These are phyloP conservation scores for Zophobas morio DNA, from an alignment of 1,140 invertebrate genomes.

Conservation along the genomic window DNA sequence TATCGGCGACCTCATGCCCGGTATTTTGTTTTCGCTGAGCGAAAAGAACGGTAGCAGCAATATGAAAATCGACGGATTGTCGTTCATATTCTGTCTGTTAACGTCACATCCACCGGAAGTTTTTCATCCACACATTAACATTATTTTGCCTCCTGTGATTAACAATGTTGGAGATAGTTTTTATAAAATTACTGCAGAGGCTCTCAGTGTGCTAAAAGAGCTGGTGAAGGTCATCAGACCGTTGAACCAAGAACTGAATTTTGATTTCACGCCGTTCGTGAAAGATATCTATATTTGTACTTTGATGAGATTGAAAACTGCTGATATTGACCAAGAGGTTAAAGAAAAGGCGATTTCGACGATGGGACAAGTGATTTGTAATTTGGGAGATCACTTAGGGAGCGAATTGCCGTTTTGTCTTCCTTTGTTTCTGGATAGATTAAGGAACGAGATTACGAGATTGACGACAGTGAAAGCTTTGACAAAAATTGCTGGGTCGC, in stretches of 20 bases:
- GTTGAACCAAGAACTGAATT: conserved; percentile 77
- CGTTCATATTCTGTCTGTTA: conserved; percentile 92
- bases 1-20: conserved; percentile 88
- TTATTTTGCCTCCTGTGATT: conserved; percentile 91
- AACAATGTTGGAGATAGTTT: conserved; percentile 94
- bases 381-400: conserved; percentile 88
- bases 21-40: conserved; percentile 91
- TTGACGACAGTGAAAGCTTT: conserved; percentile 96
- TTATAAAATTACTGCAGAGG: conserved; percentile 98
- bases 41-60: conserved; percentile 97
- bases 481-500: conserved; percentile 94
- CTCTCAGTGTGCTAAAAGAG: conserved; percentile 92
- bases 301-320: conserved; percentile 88
- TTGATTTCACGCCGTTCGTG: conserved; percentile 86
- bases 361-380: conserved; percentile 95
- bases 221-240: conserved; percentile 95
- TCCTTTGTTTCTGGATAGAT: conserved; percentile 93
- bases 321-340: conserved; percentile 98
- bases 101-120: conserved; percentile 86
- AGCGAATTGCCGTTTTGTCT: conserved; percentile 87
- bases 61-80: conserved; percentile 98
- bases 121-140: conserved; percentile 85
- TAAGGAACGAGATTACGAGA: conserved; percentile 97
- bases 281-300: conserved; percentile 89
- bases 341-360: conserved; percentile 98